A percentile compares a stretch with the other conserved stretches of the same genome.
These are phyloP conservation scores for Cochlearius cochlearius DNA, from an alignment of 2,113 vertebrate species.

Conservation along the genomic window DNA sequence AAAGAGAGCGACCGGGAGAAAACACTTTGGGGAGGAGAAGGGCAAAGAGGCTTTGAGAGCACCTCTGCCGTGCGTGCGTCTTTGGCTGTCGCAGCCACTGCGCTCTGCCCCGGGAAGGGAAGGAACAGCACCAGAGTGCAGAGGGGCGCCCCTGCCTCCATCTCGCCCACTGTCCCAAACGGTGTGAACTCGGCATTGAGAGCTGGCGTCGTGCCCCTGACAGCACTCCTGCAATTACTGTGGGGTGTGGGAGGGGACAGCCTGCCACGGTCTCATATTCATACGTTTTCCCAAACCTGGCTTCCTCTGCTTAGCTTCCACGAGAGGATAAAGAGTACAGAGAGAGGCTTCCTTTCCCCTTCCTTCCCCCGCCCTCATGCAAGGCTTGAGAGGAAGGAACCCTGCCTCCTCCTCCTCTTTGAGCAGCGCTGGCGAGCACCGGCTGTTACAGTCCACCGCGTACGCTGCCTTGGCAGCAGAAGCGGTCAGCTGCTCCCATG, in stretches of 20 bases:
- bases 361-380: neutral
- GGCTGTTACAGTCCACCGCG: neutral
- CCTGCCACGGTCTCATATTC: neutral
- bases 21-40: neutral
- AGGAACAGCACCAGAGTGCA: neutral
- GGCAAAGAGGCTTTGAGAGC: neutral
- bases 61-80: neutral
- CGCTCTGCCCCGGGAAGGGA: rapidly evolving
- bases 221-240: neutral
- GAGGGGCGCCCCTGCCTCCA: neutral
- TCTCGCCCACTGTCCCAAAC: neutral
- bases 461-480: neutral
- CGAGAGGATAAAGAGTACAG: neutral
- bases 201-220: neutral
- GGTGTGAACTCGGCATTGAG: neutral
- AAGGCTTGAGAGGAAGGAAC: neutral
- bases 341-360: neutral
- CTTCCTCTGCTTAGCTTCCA: neutral
- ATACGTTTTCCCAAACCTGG: neutral
- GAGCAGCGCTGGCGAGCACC: neutral
- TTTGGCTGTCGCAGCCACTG: neutral
- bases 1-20: neutral
- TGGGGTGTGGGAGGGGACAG: neutral
- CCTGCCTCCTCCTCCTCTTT: neutral
- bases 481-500: neutral